phyloP scores from a whole-genome alignment of 2,888 invertebrate genomes.

The Polia nebulosa region DNA sequence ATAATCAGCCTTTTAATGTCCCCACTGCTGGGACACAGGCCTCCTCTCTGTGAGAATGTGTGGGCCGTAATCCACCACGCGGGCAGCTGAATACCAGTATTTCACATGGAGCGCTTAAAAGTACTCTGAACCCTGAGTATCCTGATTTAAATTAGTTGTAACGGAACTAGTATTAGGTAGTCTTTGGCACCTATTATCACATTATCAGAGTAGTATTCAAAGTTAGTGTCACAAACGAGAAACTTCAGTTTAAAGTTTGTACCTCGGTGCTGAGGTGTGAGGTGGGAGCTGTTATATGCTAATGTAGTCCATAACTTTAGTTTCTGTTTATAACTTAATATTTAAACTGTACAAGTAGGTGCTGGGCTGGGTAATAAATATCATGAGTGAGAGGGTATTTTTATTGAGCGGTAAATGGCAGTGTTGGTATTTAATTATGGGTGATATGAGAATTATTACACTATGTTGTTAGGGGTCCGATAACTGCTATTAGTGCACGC shows the following conservation, averaged over 20 bases:
- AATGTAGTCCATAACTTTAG: constrained; percentile 45
- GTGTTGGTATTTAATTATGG: background rate
- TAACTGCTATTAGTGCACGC: constrained; percentile 5
- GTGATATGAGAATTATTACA: constrained; percentile 6
- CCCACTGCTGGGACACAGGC: no score
- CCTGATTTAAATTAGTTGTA: background rate
- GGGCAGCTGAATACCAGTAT: background rate
- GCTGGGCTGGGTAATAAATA: background rate
- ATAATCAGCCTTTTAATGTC: no score
- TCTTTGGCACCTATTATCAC: constrained; percentile 18
- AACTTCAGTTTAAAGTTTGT: constrained; percentile 40
- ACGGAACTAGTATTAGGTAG: background rate
- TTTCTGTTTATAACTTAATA: constrained; percentile 28
- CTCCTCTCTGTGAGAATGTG: no score
- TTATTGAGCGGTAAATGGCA: constrained; percentile 6
- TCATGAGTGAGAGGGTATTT: background rate
- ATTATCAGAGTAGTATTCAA: constrained; percentile 24
- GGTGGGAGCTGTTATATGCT: constrained; percentile 31
- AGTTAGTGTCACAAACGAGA: constrained; percentile 41
- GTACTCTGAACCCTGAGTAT: background rate
- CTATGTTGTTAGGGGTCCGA: background rate
- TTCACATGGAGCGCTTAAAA: no score
- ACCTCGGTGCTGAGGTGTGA: constrained; percentile 36
- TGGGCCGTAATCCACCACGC: no score
- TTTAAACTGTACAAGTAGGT: constrained; percentile 18